phyloP scores from a whole-genome alignment of 1,140 invertebrate species.

The Protaetia brevitarsis region DNA sequence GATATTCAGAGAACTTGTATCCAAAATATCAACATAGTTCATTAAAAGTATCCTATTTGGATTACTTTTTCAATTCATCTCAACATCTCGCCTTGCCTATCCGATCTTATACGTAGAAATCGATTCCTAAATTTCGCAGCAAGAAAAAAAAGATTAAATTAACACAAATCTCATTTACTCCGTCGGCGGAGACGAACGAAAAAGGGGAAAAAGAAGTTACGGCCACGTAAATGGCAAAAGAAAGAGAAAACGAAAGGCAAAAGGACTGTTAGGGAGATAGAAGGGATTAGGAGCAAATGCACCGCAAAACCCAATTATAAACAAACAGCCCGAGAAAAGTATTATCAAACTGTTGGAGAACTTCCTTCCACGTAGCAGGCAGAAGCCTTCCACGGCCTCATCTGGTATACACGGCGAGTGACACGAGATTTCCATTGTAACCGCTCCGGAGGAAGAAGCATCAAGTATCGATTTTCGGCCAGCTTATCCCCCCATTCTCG shows the following conservation, averaged over 20 bases:
- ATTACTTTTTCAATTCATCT: too few species aligned
- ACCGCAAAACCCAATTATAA: constrained; percentile 16
- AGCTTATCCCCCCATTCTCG: too few species aligned
- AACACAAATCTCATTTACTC: not conserved
- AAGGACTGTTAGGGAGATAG: not conserved
- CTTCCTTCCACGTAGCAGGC: constrained; percentile 1
- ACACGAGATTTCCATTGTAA: constrained; percentile 14
- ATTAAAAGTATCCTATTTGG: too few species aligned
- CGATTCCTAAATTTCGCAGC: not conserved
- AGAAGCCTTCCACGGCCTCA: constrained; percentile 1
- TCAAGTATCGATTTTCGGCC: constrained; percentile 9
- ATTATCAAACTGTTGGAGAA: constrained; percentile 11
- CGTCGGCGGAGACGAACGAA: not conserved
- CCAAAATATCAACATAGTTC: too few species aligned
- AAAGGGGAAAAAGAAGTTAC: not conserved
- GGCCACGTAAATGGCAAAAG: not conserved
- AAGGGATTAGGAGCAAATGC: constrained; percentile 15
- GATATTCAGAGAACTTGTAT: too few species aligned
- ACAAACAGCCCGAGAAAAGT: constrained; percentile 14
- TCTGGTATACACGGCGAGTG: constrained; percentile 10
- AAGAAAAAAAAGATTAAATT: not conserved
- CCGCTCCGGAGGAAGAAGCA: not conserved
- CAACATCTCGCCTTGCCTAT: too few species aligned
- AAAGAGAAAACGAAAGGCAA: not conserved
- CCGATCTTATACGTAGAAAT: not conserved